Base-by-base conservation (phyloP, 2,113 vertebrate species). In the Lethenteron camtschaticum region DNA sequence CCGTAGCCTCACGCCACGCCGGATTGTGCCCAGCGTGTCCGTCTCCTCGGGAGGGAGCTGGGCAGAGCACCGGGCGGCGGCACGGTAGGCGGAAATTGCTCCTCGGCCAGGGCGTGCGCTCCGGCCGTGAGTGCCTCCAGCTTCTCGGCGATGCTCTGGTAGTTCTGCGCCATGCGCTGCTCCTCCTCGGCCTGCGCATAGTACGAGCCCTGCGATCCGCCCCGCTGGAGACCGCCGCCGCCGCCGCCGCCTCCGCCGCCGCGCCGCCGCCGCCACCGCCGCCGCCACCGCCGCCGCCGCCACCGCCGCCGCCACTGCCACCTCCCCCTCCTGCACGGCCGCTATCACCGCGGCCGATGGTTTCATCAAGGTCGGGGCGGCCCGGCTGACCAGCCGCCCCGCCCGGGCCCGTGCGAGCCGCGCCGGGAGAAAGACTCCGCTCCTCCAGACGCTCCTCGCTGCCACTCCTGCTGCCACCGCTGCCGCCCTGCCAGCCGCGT, bases 121-220 rank as follows among this genome's bases (percentile, higher is more conserved):
- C 63, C 24, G n/a, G 63, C 63, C 24, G 63, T 24, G 24, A 66
- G 63, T 24, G 63, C 63, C n/a, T 24, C 63, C 9, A 66, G 63
- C 63, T 66, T 24, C n/a, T n/a, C 63, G 24, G 63, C 63, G 24
- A 66, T 66, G 63, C 24, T 66, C 63, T 66, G 63, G 63, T 66
- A 66, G 63, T 66, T 66, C 24, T 66, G 63, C n/a, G 63, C 63
- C n/a, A 66, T n/a, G n/a, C 24, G n/a, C 63, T 66, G 63, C n/a
- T 66, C 63, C 24, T 66, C 63, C 9, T 66, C n/a, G 24, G 63
- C 63, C 24, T n/a, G 63, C 63, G 24, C 8, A n/a, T 16, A 66
- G 63, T 16, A 66, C n/a, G 63, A 66, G 24, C n/a, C 63, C 63
- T 16, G 24, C 8, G n/a, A 24, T 66, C 24, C 63, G 10, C 9